Conservation (phyloP, 2,797 vertebrate species). For the Enoplosus armatus region DNA sequence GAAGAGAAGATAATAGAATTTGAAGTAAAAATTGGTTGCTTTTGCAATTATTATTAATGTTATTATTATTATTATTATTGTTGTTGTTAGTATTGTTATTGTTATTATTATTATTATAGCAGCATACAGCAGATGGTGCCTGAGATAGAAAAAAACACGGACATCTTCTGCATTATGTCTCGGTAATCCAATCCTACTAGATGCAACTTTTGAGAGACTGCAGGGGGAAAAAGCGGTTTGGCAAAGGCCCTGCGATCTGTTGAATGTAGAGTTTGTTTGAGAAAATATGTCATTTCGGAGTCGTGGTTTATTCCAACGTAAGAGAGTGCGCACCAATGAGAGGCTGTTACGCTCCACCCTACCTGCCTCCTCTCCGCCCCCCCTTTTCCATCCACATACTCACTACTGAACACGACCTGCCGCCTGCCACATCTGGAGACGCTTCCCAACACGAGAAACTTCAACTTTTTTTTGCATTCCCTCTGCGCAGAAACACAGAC, state of each 20-base stretch:
- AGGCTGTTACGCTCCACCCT: constrained; percentile 69
- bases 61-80: background rate
- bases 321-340: constrained; percentile 81
- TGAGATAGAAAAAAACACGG: constrained; percentile 42
- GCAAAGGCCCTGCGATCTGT: constrained; percentile 75
- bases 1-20: background rate
- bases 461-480: constrained; percentile 64
- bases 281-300: constrained; percentile 84
- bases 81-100: background rate
- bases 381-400: constrained; percentile 79
- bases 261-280: constrained; percentile 86
- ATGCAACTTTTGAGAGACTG: constrained; percentile 79
- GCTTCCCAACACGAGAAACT: constrained; percentile 69
- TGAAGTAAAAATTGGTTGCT: background rate
- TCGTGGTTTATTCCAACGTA: constrained; percentile 83
- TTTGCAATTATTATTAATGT: background rate
- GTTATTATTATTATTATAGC: background rate
- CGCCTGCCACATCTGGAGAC: constrained; percentile 81
- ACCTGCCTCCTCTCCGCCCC: constrained; percentile 74
- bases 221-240: constrained; percentile 78
- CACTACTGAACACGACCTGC: constrained; percentile 76
- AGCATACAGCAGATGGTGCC: too few relatives aligned
- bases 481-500: constrained; percentile 46
- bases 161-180: constrained; percentile 75
- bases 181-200: constrained; percentile 72